Percentiles rank a stretch among this genome's conserved stretches.
phyloP scores from a whole-genome alignment of 1,140 invertebrate genomes.

The Drusus annulatus region DNA sequence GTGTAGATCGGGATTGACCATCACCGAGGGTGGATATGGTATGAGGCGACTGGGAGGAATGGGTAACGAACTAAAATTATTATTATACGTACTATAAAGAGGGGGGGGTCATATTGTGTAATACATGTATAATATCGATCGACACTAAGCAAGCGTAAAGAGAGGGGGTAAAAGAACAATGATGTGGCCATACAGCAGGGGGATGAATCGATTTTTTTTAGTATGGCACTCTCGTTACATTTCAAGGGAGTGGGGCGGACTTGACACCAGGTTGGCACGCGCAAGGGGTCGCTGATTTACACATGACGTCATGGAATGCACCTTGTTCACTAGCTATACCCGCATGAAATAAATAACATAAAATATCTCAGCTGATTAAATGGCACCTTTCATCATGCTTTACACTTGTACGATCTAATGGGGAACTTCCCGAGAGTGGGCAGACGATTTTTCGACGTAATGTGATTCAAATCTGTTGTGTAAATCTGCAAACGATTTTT shows the following conservation, averaged over 20 bases:
- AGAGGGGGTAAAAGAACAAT: neutral
- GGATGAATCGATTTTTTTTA: slow-evolving; percentile 28
- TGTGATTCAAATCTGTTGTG: too few species aligned
- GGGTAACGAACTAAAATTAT: neutral
- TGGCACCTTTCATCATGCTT: too few species aligned
- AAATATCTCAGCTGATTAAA: slow-evolving; percentile 9
- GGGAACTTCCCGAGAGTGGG: too few species aligned
- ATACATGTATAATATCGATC: slow-evolving; percentile 19
- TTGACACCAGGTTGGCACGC: neutral
- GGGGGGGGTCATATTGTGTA: neutral
- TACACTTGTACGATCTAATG: too few species aligned
- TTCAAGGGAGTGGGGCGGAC: slow-evolving; percentile 5
- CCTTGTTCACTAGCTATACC: slow-evolving; percentile 8
- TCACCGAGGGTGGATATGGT: slow-evolving; percentile 10
- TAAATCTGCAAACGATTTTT: too few species aligned
- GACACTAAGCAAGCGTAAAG: slow-evolving; percentile 19
- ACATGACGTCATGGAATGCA: slow-evolving; percentile 40
- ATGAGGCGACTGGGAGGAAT: slow-evolving; percentile 5
- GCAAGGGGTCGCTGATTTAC: slow-evolving; percentile 8
- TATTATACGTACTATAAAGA: neutral
- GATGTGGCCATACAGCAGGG: neutral
- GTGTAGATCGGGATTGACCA: neutral
- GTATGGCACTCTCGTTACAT: neutral
- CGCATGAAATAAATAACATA: neutral
- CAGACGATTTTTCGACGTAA: too few species aligned